Base-by-base conservation (phyloP, 1,140 invertebrate genomes). In the Drosophila varians region DNA sequence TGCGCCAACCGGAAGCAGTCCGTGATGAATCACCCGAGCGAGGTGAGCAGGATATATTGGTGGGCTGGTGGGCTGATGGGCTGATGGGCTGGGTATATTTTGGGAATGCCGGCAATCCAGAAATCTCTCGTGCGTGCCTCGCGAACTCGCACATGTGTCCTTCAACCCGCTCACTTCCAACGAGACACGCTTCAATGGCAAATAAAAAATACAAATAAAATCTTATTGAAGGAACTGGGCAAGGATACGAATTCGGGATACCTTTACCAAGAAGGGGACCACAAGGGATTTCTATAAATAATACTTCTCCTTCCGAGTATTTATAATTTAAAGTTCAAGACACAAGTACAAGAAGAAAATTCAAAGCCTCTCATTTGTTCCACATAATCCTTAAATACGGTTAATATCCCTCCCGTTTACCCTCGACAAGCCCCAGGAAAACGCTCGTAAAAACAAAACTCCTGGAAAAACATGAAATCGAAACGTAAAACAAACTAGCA, bases 41-140 rank as follows among this genome's bases (percentile, higher is more conserved):
- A 28, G 38, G 61, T 65, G 57, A 62, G 56, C 61, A 31, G 58
- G 56, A 48, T 40, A 21, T 18, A 43, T 5, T 31, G 1, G 28
- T 31, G 3, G 28, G 9, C 4, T 21, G 23, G 11, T 34, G 1
- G 34, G 34, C 18, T 34, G 26, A n/a, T n/a, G n/a, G n/a, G 2
- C 6, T 16, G 40, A 9, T 28, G 55, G 23, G 36, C 8, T 28
- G 36, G 53, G 49, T 51, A 31, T 21, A 42, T 18, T n/a, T n/a
- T 42, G 51, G 36, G 58, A 36, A 56, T 49, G 23, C 23, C 36
- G 54, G 47, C 53, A 71, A 83, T 86, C 71, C 66, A 54, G 65
- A 76, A 77, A 47, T 66, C 55, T 69, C 65, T 80, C 73, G 80
- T 86, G 80, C 82, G 80, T 86, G 61, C 57, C 45, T 43, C 60